These are phyloP conservation scores for Oryzias melastigma DNA, from an alignment of 2,113 vertebrate genomes.

Conservation along the genomic window DNA sequence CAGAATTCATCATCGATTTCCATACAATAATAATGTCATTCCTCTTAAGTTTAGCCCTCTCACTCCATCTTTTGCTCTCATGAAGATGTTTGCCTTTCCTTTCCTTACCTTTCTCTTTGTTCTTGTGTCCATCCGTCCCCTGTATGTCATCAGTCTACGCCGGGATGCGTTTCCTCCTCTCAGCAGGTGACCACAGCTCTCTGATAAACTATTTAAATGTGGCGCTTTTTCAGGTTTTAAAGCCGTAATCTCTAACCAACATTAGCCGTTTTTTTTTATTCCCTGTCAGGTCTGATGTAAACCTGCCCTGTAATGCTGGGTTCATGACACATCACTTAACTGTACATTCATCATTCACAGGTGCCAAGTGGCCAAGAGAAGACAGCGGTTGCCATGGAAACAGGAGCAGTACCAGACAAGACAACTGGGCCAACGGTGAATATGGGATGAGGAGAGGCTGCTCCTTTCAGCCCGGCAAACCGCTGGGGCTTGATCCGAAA, in stretches of 20 bases:
- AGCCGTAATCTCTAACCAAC: background rate
- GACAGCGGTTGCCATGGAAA: constrained; percentile 29
- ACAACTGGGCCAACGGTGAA: constrained; percentile 76
- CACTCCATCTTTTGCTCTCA: constrained; percentile 24
- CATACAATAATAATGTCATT: constrained; percentile 51
- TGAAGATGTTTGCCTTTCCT: constrained; percentile 57
- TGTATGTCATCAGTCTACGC: constrained; percentile 79
- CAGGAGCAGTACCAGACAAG: constrained; percentile 56
- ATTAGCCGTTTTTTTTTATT: background rate
- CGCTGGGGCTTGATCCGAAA: constrained; percentile 7
- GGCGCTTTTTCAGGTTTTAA: background rate
- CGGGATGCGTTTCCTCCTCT: constrained; percentile 85
- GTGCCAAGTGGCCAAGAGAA: constrained; percentile 40
- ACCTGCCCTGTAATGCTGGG: background rate
- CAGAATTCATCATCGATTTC: constrained; percentile 23
- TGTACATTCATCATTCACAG: constrained; percentile 46
- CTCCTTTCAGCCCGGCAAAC: constrained; percentile 5
- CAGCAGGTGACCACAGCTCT: constrained; percentile 82
- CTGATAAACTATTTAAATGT: constrained; percentile 13
- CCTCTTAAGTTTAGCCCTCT: constrained; percentile 1
- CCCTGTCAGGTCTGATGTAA: constrained; percentile 18
- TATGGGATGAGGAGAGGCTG: constrained; percentile 68
- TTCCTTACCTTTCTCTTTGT: constrained; percentile 39
- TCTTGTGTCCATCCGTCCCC: constrained; percentile 41
- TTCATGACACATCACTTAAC: constrained; percentile 20